These are phyloP conservation scores for Sycobia sp. DNA, from an alignment of 1,140 invertebrate species.

Conservation along the genomic window DNA sequence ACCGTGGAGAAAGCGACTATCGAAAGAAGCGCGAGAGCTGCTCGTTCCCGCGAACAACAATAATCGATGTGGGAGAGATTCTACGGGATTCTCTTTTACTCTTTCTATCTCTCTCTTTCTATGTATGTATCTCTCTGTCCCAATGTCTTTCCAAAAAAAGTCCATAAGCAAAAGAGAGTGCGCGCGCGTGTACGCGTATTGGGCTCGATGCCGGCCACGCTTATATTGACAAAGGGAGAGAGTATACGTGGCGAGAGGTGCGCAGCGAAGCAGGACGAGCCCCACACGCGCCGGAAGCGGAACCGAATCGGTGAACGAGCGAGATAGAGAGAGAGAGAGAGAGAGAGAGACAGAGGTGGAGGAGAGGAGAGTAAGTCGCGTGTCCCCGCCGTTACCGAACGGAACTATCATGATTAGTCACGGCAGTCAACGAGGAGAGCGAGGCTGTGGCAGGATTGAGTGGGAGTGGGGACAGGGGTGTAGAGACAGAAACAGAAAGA, in stretches of 20 bases:
- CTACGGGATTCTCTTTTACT: background rate
- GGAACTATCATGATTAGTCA: conserved; percentile 64
- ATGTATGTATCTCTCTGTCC: no score
- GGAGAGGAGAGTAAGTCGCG: conserved; percentile 48
- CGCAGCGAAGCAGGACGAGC: conserved; percentile 35
- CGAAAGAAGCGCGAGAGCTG: conserved; percentile 31
- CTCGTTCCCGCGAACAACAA: conserved; percentile 33
- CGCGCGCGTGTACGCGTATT: conserved; percentile 17
- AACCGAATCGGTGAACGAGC: conserved; percentile 44
- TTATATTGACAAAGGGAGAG: conserved; percentile 32
- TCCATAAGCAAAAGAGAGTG: background rate
- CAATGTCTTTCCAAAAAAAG: no score
- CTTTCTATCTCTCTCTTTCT: background rate
- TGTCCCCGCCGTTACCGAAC: conserved; percentile 60
- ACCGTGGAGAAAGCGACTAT: background rate
- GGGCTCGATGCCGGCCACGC: no score
- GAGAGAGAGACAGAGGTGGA: background rate
- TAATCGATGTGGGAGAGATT: conserved; percentile 34
- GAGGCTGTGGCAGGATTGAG: no score
- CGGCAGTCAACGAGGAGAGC: conserved; percentile 50
- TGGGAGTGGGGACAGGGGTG: no score
- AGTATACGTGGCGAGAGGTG: no score
- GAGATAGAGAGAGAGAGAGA: no score
- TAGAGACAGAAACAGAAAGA: no score
- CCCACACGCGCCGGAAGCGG: conserved; percentile 62